Base-by-base conservation (phyloP, 2,797 vertebrate genomes). In the Enteromius anoplus region DNA sequence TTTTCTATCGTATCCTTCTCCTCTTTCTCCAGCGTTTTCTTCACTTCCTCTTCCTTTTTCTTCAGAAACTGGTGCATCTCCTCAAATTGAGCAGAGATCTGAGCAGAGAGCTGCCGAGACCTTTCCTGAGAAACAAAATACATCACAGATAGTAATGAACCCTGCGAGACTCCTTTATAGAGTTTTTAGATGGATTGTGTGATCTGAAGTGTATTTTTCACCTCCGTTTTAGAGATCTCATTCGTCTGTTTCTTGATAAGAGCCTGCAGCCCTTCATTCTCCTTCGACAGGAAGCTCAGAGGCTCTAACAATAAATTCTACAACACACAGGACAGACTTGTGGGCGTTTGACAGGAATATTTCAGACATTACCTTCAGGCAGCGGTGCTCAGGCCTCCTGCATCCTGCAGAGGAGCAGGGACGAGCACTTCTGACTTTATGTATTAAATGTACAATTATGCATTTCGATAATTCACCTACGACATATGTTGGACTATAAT, bases 221-320 rank as follows among this genome's bases (percentile, higher is more conserved):
- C 80, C 81, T 86, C 78, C 32, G 87, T 90, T 84, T 89, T 89
- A 9, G 17, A 80, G 17, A 93, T 89, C 83, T 88, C 90, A 19
- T 71, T 65, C 10, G 40, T 86, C 88, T 93, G 91, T 32, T 47
- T 70, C 3, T 85, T 79, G 15, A 85, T 84, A 3, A 84, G 66
- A 10, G 78, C 65, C 40, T 91, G 85, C 8, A 84, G 64, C 17
- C 71, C 37, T 23, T 12, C 1, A 19, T 89, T 88, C 23, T 93
- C 89, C 5, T 32, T 83, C 32, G 75, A 60, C 17, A 91, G n/a
- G 32, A 78, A 86, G 75, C 34, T 4, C 32, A 89, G 15, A 1
- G 87, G 85, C 14, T 29, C 23, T 80, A 85, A 71, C 40, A 92
- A 5, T 75, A 89, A 79, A n/a, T 32, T 82, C 89, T 90, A 42